Conservation (phyloP, 2,113 vertebrate genomes). For the Plotosus lineatus region DNA sequence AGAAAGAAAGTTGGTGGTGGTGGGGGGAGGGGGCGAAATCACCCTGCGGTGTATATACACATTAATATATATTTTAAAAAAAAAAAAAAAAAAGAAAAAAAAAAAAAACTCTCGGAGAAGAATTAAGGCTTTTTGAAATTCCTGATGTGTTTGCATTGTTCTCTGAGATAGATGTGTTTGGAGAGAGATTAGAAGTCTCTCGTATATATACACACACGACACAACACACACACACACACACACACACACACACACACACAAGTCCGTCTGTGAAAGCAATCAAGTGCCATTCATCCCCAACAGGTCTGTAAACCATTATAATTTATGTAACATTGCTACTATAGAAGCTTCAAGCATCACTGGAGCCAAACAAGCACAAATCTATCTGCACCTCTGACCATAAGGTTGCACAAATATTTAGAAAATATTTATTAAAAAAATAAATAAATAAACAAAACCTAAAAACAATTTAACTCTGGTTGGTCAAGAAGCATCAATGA, state of each 20-base stretch:
- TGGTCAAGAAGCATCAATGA: slow-evolving; percentile 10
- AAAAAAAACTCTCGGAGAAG: slow-evolving; percentile 68
- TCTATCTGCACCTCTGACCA: slow-evolving; percentile 68
- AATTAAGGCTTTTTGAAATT: slow-evolving; percentile 79
- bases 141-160: slow-evolving; percentile 70
- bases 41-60: slow-evolving; percentile 73
- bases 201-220: slow-evolving; percentile 26
- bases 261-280: slow-evolving; percentile 60
- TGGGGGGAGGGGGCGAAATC: slow-evolving; percentile 40
- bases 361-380: slow-evolving; percentile 33
- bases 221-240: slow-evolving; percentile 38
- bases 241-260: slow-evolving; percentile 62
- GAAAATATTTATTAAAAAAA: slow-evolving; percentile 36
- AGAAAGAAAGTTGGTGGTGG: neutral
- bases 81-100: too few species aligned
- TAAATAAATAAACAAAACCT: slow-evolving; percentile 40
- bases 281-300: slow-evolving; percentile 68
- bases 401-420: slow-evolving; percentile 63
- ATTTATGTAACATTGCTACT: slow-evolving; percentile 69
- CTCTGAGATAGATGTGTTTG: slow-evolving; percentile 68
- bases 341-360: slow-evolving; percentile 72
- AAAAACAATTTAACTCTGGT: slow-evolving; percentile 22
- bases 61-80: too few species aligned
- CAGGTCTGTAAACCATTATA: slow-evolving; percentile 71
- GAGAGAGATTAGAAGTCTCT: slow-evolving; percentile 43